Evolutionary conservation across 2,113 vertebrate species (phyloP).

Genomic region (Lethenteron camtschaticum): DNA sequence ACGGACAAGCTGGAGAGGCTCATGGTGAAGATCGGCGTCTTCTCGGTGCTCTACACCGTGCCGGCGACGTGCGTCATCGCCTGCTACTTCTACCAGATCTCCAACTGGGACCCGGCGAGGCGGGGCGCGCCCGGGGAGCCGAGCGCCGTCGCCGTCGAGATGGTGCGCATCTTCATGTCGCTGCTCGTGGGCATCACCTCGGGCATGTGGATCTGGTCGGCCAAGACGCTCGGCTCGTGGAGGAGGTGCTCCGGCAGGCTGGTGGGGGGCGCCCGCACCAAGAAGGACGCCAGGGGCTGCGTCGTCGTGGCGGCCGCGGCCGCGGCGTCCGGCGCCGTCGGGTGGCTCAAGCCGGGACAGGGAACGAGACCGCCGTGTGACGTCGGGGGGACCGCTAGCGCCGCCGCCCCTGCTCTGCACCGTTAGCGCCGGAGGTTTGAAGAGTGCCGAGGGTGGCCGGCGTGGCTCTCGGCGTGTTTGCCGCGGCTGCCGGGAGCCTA

Average conservation of each 20-base stretch:
- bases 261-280: constrained; percentile 49
- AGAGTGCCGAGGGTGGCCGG: neutral
- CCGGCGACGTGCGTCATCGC: constrained; percentile 85
- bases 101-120: constrained; percentile 65
- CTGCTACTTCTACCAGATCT: constrained; percentile 91
- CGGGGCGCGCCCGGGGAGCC: constrained; percentile 45
- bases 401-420: neutral
- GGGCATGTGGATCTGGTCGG: constrained; percentile 99
- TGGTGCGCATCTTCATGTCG: constrained; percentile 95
- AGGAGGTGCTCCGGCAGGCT: constrained; percentile 67
- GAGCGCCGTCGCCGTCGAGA: constrained; percentile 63
- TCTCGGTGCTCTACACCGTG: constrained; percentile 92
- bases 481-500: no score
- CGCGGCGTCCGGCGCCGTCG: constrained; percentile 21
- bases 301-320: neutral
- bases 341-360: constrained; percentile 70
- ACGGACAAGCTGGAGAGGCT: constrained; percentile 89
- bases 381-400: neutral
- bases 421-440: neutral
- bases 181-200: constrained; percentile 87
- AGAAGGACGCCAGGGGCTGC: constrained; percentile 30
- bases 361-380: constrained; percentile 83
- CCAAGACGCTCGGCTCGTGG: constrained; percentile 93
- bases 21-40: constrained; percentile 97
- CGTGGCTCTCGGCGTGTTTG: no score